Base-by-base conservation (phyloP, 2,797 vertebrate genomes). In the Staurois parvus region DNA sequence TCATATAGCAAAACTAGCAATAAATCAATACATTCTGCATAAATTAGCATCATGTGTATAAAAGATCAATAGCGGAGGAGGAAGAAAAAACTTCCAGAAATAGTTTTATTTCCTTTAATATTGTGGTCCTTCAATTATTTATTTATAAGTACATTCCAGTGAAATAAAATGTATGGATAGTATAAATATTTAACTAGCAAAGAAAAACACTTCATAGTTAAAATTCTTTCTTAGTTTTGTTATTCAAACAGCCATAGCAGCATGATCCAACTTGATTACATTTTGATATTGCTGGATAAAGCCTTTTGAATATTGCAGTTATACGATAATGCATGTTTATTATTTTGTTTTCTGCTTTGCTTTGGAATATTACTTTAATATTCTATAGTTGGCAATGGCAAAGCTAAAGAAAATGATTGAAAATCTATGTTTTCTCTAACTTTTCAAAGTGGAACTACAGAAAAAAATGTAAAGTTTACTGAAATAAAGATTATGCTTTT, bases 191-290 rank as follows among this genome's bases (percentile, higher is more conserved):
- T 84, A 77, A 84, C 76, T 74, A 84, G 62, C 66, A 12, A 4
- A 37, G 81, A 37, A 69, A 84, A 59, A 75, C 28, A 81, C 37
- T 69, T 73, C 52, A 81, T 62, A 72, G 74, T 69, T 77, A 84
- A 78, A 72, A 84, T 77, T 84, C 64, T 64, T 24, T 84, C 21
- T 84, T 76, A 76, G 74, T 83, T 52, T 77, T 24, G 34, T 30
- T 59, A 56, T 84, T 84, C 81, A 48, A 68, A 29, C 81, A 52
- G 67, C 28, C 24, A 8, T 77, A 77, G 48, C 82, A 84, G 82
- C 82, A 84, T 77, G 75, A 70, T 84, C 75, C 82, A 15, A 34
- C 40, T 77, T 84, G 74, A 84, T 84, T 84, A 84, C 73, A 77
- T 78, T 84, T 77, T 84, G 48, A 69, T 76, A 77, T 77, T 84